Evolutionary conservation across 2,113 vertebrate species (phyloP).

Genomic region (Stictonetta naevosa): DNA sequence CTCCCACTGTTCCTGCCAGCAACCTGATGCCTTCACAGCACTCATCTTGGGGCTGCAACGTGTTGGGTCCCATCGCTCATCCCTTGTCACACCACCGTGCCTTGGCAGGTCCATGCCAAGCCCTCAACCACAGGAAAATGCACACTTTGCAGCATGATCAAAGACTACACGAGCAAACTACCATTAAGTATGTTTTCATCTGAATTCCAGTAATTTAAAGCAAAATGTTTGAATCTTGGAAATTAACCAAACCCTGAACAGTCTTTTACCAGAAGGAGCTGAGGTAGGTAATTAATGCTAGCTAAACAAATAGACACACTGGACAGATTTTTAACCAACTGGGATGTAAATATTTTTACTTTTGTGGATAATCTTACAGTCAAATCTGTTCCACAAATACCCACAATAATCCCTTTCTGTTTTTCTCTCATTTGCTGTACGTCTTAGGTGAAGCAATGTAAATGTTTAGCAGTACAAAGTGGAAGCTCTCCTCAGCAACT

Average conservation of each 20-base stretch:
- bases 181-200: fast-evolving
- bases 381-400: not conserved
- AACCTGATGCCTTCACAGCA: not conserved
- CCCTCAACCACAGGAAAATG: too few relatives aligned
- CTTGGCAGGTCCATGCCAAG: fast-evolving
- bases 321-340: slow-evolving; percentile 31
- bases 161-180: not conserved
- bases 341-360: slow-evolving; percentile 27
- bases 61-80: too few relatives aligned
- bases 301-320: not conserved
- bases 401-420: not conserved
- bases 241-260: not conserved
- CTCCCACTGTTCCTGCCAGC: fast-evolving
- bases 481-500: not conserved
- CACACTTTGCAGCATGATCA: too few relatives aligned
- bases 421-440: not conserved
- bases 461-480: not conserved
- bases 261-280: slow-evolving; percentile 12
- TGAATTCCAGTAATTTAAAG: not conserved
- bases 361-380: not conserved
- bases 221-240: not conserved
- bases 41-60: fast-evolving
- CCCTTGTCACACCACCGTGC: fast-evolving
- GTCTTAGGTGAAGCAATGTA: not conserved
- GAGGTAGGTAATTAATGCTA: not conserved